Base-by-base conservation (phyloP, 1,140 invertebrate species). In the Zaprionus ornatus region DNA sequence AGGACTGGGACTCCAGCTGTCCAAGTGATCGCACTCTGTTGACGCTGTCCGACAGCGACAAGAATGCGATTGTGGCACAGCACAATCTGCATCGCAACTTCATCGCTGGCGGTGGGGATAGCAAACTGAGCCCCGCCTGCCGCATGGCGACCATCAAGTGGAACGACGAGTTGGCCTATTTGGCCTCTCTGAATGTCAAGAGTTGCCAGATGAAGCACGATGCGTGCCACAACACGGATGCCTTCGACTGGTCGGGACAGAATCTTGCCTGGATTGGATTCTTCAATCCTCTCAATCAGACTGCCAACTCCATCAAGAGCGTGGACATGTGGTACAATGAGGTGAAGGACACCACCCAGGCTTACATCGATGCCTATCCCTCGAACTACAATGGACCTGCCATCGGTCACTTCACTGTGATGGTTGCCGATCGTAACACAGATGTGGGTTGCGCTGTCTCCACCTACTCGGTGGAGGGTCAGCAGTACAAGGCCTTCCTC, bases 131-230 rank as follows among this genome's bases (percentile, higher is more conserved):
- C 1, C 55, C 82, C 35, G 91, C 91, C 45, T 88, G 86, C 19
- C 79, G 87, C 40, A 92, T 92, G 91, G 82, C 87, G 57, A 91
- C 90, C 40, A 91, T 90, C 56, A 56, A 82, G 57, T 92, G 91
- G 91, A 77, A 83, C 62, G 76, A 88, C 9, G 91, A 92, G 37
- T 61, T 92, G 56, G 88, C 91, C 42, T 67, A 60, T 6, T 9
- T 92, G 56, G 91, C 91, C 13, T 62, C 66, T 9, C 55, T 92
- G 3, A 92, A 92, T 56, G 88, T 91, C 0, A 75, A 50, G 27
- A 81, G 78, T 60, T 92, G 91, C 17, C 6, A 70, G 54, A 88
- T 92, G 79, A 19, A 40, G 0, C 91, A 92, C 68, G 91, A 92
- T 6, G 67, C 55, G 1, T 92, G 91, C 65, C 91, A 60, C 69